Evolutionary conservation across 2,113 vertebrate species (phyloP).

Genomic region (Megaceryle torquata): DNA sequence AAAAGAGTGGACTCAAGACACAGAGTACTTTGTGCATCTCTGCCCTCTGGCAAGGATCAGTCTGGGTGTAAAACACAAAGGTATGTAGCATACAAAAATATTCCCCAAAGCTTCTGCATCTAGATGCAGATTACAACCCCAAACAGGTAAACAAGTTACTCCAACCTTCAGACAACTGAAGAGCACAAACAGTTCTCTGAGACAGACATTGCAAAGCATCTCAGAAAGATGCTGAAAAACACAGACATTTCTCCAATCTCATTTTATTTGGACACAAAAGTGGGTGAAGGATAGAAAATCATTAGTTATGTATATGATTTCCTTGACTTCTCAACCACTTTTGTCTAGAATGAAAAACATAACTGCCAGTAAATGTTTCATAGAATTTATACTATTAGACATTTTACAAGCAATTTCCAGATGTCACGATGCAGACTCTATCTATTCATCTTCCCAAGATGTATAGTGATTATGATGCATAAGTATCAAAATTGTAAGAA

Average conservation of each 20-base stretch:
- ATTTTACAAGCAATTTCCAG: constrained; percentile 27
- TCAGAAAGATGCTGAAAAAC: neutral
- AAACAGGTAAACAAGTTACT: neutral
- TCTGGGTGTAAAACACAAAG: neutral
- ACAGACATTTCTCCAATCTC: neutral
- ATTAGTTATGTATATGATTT: neutral
- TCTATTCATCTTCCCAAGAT: neutral
- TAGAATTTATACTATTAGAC: neutral
- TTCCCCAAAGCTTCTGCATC: neutral
- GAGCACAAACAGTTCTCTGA: neutral
- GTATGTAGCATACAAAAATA: neutral
- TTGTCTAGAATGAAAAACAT: neutral
- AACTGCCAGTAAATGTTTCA: neutral
- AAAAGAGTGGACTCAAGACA: neutral
- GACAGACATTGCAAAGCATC: neutral
- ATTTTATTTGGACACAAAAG: neutral
- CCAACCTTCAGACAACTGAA: neutral
- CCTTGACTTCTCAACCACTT: neutral
- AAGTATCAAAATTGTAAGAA: neutral
- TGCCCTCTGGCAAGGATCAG: neutral
- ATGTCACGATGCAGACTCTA: neutral
- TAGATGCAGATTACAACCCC: neutral
- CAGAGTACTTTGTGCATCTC: neutral
- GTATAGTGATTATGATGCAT: neutral
- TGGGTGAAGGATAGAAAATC: neutral